Base-by-base conservation (phyloP, 2,888 invertebrate species). In the Brachynemurus nebulosus region DNA sequence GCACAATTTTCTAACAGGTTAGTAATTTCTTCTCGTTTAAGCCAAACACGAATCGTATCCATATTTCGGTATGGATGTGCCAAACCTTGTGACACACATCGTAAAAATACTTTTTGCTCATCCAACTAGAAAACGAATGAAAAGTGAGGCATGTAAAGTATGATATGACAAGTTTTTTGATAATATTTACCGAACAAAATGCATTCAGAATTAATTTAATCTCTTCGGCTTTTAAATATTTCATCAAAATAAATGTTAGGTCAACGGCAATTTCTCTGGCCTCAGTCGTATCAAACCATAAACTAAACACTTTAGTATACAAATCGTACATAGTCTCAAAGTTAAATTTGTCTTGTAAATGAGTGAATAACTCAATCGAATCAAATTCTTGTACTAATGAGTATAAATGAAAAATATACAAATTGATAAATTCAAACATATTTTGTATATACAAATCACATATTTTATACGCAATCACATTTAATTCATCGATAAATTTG, bases 211-310 rank as follows among this genome's bases (percentile, higher is more conserved):
- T 63, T 2, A 59, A 59, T 19, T 69, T 62, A 54, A 75, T 75
- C 41, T 77, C 72, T 0, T 62, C 60, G 25, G 69, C 65, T 17
- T 61, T 58, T 51, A 80, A 57, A 50, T 75, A 70, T 23, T 65
- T 64, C 46, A 79, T 56, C 40, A 80, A 55, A 45, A 73, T 64
- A 58, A 85, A 82, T 38, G 77, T 63, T 9, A 84, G 62, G 53
- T 79, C 74, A 2, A 78, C 62, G 23, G 69, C 57, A 49, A 70
- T 69, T 30, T 70, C 68, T 16, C 71, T 63, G 51, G 72, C 69
- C 1, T 65, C 58, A 40, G 70, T 68, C 0, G 65, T 63, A 1
- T 61, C 52, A 41, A 80, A 59, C 75, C 78, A 77, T 1, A 50
- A 52, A 17, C 59, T 57, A 43, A 72, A 52, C 47, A 59, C 60